phyloP scores from a whole-genome alignment of 1,140 invertebrate genomes.

The Leptopilina clavipes region DNA sequence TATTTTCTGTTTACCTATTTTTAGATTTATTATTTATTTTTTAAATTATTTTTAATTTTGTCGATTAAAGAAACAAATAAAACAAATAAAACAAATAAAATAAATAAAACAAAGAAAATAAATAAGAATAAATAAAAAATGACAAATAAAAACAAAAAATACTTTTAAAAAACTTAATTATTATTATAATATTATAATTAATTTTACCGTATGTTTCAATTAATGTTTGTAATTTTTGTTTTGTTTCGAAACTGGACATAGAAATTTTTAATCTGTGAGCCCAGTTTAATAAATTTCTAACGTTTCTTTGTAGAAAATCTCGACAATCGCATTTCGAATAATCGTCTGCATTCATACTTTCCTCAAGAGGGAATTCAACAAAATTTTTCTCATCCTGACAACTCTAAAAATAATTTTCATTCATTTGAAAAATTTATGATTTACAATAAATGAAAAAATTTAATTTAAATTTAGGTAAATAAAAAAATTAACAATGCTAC shows the following conservation, averaged over 20 bases:
- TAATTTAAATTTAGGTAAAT: not conserved
- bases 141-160: too few species aligned
- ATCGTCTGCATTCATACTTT: not conserved
- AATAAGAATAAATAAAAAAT: too few species aligned
- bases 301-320: constrained; percentile 43
- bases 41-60: too few species aligned
- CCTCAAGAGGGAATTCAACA: not conserved
- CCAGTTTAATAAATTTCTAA: constrained; percentile 53
- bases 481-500: not conserved
- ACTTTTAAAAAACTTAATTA: too few species aligned
- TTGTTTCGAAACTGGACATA: constrained; percentile 48
- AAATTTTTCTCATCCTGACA: constrained; percentile 41
- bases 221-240: not conserved
- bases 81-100: too few species aligned
- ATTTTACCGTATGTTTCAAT: not conserved
- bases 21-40: too few species aligned
- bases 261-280: constrained; percentile 44
- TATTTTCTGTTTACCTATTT: too few species aligned
- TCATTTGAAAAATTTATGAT: not conserved
- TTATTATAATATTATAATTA: too few species aligned
- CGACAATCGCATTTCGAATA: constrained; percentile 51
- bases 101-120: too few species aligned
- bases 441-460: not conserved
- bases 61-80: too few species aligned
- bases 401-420: constrained; percentile 43